phyloP scores from a whole-genome alignment of 64 coral and sea anemone genomes.

The Montipora cactus region DNA sequence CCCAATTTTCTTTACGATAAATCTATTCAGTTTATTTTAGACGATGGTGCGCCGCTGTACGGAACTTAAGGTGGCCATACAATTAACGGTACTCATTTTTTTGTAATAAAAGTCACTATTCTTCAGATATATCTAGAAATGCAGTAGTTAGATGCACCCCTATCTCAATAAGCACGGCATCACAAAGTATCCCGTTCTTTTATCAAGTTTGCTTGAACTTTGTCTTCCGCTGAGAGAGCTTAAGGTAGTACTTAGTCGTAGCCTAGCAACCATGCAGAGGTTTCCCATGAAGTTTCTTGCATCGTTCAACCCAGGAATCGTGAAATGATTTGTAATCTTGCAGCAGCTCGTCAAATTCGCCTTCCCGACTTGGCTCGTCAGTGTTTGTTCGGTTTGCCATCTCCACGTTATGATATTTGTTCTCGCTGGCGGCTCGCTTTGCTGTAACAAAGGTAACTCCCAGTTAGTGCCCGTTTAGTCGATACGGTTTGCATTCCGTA shows the following conservation, averaged over 20 bases:
- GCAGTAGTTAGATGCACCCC: too few relatives aligned
- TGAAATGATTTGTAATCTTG: conserved; percentile 45
- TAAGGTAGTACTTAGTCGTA: neutral
- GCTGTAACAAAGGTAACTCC: neutral
- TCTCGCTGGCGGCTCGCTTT: neutral
- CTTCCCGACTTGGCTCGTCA: conserved; percentile 2
- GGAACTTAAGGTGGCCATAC: too few relatives aligned
- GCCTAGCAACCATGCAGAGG: conserved; percentile 25
- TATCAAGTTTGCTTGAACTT: neutral
- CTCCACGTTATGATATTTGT: conserved; percentile 34
- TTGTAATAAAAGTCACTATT: too few relatives aligned
- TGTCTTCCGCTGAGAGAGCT: neutral
- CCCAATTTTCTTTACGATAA: too few relatives aligned
- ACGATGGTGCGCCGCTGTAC: too few relatives aligned
- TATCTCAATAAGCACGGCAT: too few relatives aligned
- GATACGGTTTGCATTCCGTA: too few relatives aligned
- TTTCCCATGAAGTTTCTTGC: conserved; percentile 54
- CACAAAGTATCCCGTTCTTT: too few relatives aligned
- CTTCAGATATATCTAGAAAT: too few relatives aligned
- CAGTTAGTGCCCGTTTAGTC: neutral
- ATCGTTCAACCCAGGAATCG: conserved; percentile 29
- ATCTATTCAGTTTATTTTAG: too few relatives aligned
- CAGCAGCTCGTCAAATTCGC: conserved; percentile 33
- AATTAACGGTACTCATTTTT: too few relatives aligned
- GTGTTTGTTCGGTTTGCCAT: conserved; percentile 1